phyloP scores from a whole-genome alignment of 2,888 invertebrate species.

The Stenolophus ochropezus region DNA sequence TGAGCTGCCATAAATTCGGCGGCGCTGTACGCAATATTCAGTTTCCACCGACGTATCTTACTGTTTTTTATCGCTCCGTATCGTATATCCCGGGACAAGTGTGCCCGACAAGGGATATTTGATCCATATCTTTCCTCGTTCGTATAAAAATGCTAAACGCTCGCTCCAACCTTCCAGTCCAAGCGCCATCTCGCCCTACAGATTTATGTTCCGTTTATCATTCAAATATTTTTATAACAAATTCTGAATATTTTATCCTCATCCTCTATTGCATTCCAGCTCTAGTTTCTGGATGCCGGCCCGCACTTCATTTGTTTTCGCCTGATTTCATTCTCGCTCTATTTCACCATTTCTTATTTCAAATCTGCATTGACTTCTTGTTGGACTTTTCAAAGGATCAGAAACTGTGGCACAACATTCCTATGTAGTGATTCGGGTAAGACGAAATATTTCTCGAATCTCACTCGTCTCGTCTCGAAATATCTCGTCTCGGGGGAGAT shows the following conservation, averaged over 20 bases:
- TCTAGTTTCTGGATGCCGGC: neutral
- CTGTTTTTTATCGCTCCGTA: conserved; percentile 52
- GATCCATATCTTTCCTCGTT: conserved; percentile 56
- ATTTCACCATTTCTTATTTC: neutral
- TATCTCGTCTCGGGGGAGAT: too few relatives aligned
- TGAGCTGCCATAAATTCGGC: conserved; percentile 41
- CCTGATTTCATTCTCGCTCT: neutral
- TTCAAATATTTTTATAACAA: conserved; percentile 58
- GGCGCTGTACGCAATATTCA: conserved; percentile 56
- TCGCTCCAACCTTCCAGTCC: neutral
- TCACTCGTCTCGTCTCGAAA: too few relatives aligned
- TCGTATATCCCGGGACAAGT: conserved; percentile 57
- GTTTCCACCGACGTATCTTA: conserved; percentile 53
- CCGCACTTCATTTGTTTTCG: neutral
- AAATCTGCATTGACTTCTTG: too few relatives aligned
- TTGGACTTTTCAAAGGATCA: too few relatives aligned
- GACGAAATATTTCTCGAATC: too few relatives aligned
- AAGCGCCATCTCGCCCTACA: conserved; percentile 26
- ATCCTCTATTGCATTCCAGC: conserved; percentile 42
- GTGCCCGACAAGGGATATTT: conserved; percentile 56
- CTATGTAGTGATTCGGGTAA: too few relatives aligned
- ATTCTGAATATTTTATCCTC: conserved; percentile 57
- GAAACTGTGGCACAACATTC: too few relatives aligned
- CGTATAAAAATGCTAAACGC: conserved; percentile 58
- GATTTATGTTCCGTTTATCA: conserved; percentile 57